Conservation (phyloP, 2,113 vertebrate genomes). For the Gasterosteus nipponicus region DNA sequence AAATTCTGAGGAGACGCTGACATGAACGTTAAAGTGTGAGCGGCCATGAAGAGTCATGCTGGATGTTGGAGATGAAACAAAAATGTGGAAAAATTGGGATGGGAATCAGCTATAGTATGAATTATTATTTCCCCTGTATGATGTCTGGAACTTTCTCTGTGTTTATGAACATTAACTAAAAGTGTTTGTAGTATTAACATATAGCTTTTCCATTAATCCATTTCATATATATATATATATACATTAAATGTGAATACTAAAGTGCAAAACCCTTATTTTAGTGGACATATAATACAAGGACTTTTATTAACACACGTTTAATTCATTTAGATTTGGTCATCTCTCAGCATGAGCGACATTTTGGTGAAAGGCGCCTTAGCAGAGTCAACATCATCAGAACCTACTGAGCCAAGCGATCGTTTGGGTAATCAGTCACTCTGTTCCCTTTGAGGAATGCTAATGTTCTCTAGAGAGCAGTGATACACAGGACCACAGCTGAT, state of each 20-base stretch:
- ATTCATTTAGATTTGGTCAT: conserved; percentile 20
- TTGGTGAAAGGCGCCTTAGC: conserved; percentile 9
- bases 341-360: conserved; percentile 34
- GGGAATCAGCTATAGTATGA: not conserved
- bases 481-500: conserved; percentile 27
- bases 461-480: conserved; percentile 18
- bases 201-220: not conserved
- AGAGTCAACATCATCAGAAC: conserved; percentile 27
- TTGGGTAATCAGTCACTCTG: conserved; percentile 50
- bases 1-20: conserved; percentile 30
- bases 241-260: not conserved
- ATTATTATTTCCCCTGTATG: not conserved
- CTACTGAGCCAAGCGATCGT: conserved; percentile 58
- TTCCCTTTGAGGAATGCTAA: conserved; percentile 28
- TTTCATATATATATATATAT: no score
- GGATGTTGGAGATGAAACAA: conserved; percentile 3
- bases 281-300: not conserved
- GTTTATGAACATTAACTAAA: not conserved
- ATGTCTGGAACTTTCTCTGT: not conserved
- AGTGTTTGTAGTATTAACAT: not conserved
- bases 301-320: not conserved
- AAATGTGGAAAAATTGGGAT: not conserved
- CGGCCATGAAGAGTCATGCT: not conserved
- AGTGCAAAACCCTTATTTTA: not conserved
- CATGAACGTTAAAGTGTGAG: conserved; percentile 29